Percentiles rank a stretch among this genome's conserved stretches.
phyloP scores from a whole-genome alignment of 2,113 vertebrate genomes.

The Morone saxatilis region DNA sequence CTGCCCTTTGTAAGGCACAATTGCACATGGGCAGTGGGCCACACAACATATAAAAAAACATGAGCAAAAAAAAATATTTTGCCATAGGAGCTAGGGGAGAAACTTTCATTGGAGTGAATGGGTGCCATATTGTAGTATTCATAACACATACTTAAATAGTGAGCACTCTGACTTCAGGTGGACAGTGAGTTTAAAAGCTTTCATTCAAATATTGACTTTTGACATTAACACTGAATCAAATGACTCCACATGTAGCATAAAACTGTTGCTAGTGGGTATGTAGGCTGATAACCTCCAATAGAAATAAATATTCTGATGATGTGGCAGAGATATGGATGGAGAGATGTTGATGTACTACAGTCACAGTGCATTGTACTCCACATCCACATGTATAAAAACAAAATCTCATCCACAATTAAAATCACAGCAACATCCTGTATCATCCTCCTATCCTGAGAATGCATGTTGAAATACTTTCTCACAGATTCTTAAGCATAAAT shows the following conservation, averaged over 20 bases:
- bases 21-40: too few relatives aligned
- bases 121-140: background rate
- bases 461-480: conserved; percentile 74
- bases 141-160: background rate
- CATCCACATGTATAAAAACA: background rate
- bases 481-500: conserved; percentile 65
- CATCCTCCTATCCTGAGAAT: conserved; percentile 42
- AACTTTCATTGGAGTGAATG: background rate
- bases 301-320: background rate
- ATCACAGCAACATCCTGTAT: background rate
- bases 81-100: too few relatives aligned
- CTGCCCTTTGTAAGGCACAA: background rate
- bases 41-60: too few relatives aligned
- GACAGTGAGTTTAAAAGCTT: background rate
- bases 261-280: background rate
- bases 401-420: background rate
- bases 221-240: background rate
- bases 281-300: background rate
- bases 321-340: background rate
- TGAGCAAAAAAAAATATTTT: too few relatives aligned
- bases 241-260: background rate
- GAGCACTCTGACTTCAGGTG: background rate
- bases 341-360: background rate
- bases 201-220: background rate
- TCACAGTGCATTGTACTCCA: background rate